phyloP scores from a whole-genome alignment of 2,888 invertebrate species.

The Calliopum simillimum region DNA sequence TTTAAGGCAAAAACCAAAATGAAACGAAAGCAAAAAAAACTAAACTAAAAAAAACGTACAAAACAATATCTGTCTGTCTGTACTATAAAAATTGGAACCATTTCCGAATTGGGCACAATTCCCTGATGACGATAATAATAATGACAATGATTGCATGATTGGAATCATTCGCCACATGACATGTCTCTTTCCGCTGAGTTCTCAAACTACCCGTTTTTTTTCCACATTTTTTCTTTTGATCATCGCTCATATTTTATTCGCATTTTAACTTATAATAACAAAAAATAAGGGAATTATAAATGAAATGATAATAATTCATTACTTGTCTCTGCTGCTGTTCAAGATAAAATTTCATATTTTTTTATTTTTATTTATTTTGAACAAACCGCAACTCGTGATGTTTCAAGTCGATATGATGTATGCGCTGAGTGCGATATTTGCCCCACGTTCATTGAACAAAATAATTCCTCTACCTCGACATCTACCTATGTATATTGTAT shows the following conservation, averaged over 20 bases:
- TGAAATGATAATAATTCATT: slow-evolving; percentile 16
- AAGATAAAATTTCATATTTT: slow-evolving; percentile 18
- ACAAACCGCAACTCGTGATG: not conserved
- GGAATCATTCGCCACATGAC: slow-evolving; percentile 26
- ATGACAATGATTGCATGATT: slow-evolving; percentile 25
- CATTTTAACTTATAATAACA: not conserved
- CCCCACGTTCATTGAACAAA: too few species aligned
- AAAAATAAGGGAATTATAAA: slow-evolving; percentile 5
- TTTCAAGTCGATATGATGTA: not conserved
- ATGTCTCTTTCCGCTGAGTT: not conserved
- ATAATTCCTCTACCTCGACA: too few species aligned
- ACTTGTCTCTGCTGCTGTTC: not conserved
- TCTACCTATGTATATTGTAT: not conserved
- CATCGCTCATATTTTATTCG: slow-evolving; percentile 5
- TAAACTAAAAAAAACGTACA: too few species aligned
- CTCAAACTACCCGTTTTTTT: not conserved
- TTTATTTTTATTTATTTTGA: slow-evolving; percentile 23
- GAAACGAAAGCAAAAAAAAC: too few species aligned
- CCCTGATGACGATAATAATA: not conserved
- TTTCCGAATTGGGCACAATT: slow-evolving; percentile 30
- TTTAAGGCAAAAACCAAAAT: too few species aligned
- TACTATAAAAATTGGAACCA: slow-evolving; percentile 25
- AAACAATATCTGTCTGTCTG: not conserved
- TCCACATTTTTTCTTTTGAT: not conserved
- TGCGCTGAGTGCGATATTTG: not conserved